Conservation (phyloP, 2,888 invertebrate species). For the Achlya flavicornis region DNA sequence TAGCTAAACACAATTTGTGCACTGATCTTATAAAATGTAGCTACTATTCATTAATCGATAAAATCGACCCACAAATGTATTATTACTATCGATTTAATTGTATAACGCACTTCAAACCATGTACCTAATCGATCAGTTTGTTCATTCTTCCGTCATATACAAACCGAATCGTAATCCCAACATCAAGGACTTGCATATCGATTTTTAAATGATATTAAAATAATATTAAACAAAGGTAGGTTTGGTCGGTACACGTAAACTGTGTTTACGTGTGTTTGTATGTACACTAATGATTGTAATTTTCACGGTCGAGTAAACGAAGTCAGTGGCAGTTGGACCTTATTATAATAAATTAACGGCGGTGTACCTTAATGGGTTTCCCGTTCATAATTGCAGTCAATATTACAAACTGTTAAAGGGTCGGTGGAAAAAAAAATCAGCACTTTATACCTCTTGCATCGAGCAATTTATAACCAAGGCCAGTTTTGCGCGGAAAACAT, state of each 20-base stretch:
- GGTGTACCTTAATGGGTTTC: slow-evolving; percentile 70
- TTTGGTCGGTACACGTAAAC: slow-evolving; percentile 35
- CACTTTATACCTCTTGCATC: slow-evolving; percentile 15
- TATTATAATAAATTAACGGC: slow-evolving; percentile 80
- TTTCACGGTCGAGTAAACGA: slow-evolving; percentile 74
- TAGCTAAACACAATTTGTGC: neutral
- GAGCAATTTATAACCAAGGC: slow-evolving; percentile 38
- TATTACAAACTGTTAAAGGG: slow-evolving; percentile 69
- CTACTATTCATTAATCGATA: neutral
- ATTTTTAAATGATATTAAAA: slow-evolving; percentile 12
- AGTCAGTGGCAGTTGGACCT: slow-evolving; percentile 73
- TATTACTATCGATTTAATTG: neutral
- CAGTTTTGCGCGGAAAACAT: slow-evolving; percentile 40
- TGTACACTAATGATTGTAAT: slow-evolving; percentile 74
- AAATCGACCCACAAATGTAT: neutral
- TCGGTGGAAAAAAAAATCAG: slow-evolving; percentile 55
- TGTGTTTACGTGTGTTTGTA: slow-evolving; percentile 48
- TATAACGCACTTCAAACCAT: neutral
- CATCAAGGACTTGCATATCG: slow-evolving; percentile 1
- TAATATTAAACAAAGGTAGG: slow-evolving; percentile 15
- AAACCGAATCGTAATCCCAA: neutral
- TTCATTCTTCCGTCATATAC: neutral
- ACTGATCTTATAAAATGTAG: neutral
- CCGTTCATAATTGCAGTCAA: slow-evolving; percentile 68
- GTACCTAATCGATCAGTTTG: slow-evolving; percentile 1